Evolutionary conservation across 2,113 vertebrate species (phyloP).

Genomic region (Nansenia antarctica): DNA sequence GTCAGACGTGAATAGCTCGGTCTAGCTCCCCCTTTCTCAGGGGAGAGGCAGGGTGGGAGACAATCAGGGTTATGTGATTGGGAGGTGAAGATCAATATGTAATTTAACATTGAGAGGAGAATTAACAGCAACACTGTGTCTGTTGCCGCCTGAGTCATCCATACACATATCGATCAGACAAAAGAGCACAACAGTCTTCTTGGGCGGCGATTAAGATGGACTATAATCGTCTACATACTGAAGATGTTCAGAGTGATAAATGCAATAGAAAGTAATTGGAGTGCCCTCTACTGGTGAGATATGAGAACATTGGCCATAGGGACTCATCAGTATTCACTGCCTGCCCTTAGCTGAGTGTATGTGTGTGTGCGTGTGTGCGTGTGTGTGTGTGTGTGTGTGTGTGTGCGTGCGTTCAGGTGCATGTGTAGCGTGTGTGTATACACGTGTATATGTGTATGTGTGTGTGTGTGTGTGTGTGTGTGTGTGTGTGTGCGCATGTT

Average conservation of each 20-base stretch:
- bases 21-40: slow-evolving; percentile 12
- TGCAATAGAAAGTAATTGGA: slow-evolving; percentile 5
- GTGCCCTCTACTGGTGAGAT: slow-evolving; percentile 49
- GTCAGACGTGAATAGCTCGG: slow-evolving; percentile 33
- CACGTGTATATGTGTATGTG: no score
- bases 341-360: background rate
- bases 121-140: background rate
- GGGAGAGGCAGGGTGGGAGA: slow-evolving; percentile 25
- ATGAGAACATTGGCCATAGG: background rate
- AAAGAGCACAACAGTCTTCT: no score
- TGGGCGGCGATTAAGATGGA: no score
- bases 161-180: background rate
- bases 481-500: background rate
- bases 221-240: no score
- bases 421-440: background rate
- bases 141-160: background rate
- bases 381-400: no score
- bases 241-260: no score
- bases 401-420: no score
- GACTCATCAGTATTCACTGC: no score
- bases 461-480: no score
- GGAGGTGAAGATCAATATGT: slow-evolving; percentile 56
- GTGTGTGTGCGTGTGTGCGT: background rate
- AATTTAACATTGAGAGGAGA: slow-evolving; percentile 46
- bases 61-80: slow-evolving; percentile 23